These are phyloP conservation scores for Ispidina lecontei DNA, from an alignment of 2,797 vertebrate species.

Conservation along the genomic window DNA sequence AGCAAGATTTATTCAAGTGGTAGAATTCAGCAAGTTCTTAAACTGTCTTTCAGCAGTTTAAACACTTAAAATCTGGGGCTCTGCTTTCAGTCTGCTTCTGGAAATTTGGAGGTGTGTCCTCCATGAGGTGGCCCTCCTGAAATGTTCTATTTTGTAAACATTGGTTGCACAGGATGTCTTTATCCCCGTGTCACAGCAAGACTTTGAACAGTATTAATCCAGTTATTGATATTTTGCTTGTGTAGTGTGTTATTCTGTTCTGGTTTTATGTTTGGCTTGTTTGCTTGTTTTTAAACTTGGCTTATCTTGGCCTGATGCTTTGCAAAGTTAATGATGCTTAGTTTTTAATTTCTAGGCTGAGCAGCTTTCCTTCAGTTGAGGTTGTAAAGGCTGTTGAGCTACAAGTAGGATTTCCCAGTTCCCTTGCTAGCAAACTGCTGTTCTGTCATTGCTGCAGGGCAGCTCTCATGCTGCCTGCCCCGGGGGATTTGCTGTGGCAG, in stretches of 20 bases:
- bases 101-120: background rate
- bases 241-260: background rate
- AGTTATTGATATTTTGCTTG: background rate
- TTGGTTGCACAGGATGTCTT: background rate
- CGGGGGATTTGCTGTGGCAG: background rate
- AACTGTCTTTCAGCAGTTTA: background rate
- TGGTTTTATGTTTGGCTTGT: background rate
- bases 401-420: background rate
- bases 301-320: background rate
- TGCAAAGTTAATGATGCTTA: background rate
- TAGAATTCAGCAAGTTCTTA: background rate
- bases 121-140: background rate
- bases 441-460: constrained; percentile 35
- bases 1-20: background rate
- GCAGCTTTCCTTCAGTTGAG: background rate
- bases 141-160: background rate
- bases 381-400: background rate
- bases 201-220: background rate
- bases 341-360: background rate
- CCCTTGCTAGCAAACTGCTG: background rate
- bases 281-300: background rate
- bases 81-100: background rate
- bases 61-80: background rate
- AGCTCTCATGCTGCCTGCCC: constrained; percentile 1
- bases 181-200: background rate